A percentile compares a stretch with the other conserved stretches of the same genome.
phyloP scores from a whole-genome alignment of 2,888 invertebrate species.

The Bugulina stolonifera region DNA sequence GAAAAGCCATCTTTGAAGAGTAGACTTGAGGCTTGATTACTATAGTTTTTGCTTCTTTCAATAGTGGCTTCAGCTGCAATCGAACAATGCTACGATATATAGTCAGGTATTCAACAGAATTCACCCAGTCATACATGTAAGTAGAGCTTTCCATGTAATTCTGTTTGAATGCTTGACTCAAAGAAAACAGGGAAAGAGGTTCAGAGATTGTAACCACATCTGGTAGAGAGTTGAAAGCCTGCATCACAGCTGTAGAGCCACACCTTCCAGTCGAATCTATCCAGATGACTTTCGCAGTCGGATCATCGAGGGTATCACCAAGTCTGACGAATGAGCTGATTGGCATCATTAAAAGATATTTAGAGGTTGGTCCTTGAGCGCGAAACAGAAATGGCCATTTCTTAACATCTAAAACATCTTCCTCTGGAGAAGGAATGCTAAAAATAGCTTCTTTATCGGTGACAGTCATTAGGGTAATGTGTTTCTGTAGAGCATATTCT shows the following conservation, averaged over 20 bases:
- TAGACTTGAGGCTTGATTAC: background rate
- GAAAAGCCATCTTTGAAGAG: background rate
- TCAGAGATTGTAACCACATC: background rate
- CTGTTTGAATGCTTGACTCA: background rate
- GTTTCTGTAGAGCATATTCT: constrained; percentile 1
- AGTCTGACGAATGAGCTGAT: background rate
- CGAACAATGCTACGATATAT: background rate
- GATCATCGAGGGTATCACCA: background rate
- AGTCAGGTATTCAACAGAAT: background rate
- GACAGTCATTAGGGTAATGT: background rate
- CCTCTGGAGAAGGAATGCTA: background rate
- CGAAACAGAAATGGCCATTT: background rate
- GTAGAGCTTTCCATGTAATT: too few relatives aligned
- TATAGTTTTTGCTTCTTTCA: background rate
- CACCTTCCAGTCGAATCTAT: background rate
- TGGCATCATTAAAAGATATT: background rate
- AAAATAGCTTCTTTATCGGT: constrained; percentile 1
- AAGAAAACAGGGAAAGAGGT: background rate
- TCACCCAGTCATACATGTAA: background rate
- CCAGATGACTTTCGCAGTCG: background rate
- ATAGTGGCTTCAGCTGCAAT: background rate
- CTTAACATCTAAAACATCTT: background rate
- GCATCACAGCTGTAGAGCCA: background rate
- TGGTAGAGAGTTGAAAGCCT: constrained; percentile 11
- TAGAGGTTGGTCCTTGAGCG: background rate